These are phyloP conservation scores for Perizoma affinitatum DNA, from an alignment of 2,888 invertebrate species.

Conservation along the genomic window DNA sequence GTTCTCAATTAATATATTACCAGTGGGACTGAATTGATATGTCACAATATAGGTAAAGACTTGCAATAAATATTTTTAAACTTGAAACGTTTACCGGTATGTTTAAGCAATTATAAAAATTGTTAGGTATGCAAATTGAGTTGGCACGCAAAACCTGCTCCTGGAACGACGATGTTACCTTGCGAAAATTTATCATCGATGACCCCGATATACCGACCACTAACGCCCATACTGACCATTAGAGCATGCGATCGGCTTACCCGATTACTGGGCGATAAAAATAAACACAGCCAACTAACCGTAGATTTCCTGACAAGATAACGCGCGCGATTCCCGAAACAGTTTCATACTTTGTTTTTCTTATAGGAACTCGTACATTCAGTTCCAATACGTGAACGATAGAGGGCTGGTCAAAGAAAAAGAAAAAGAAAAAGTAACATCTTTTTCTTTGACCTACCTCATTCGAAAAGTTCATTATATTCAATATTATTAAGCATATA, in stretches of 20 bases:
- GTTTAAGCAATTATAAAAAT: constrained; percentile 36
- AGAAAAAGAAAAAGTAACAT: no score
- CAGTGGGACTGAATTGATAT: not conserved
- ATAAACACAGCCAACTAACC: constrained; percentile 27
- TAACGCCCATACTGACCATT: constrained; percentile 41
- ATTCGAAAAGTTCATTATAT: no score
- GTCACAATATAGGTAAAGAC: not conserved
- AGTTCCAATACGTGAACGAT: no score
- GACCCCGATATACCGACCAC: constrained; percentile 54
- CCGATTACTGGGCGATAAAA: constrained; percentile 41
- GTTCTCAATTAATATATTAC: not conserved
- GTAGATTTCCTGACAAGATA: constrained; percentile 33
- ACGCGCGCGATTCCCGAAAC: constrained; percentile 27
- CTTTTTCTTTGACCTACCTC: no score
- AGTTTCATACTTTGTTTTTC: constrained; percentile 17
- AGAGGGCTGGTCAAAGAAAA: no score
- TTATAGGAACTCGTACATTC: constrained; percentile 1
- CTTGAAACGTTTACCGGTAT: not conserved
- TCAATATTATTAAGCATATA: no score
- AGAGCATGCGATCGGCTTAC: constrained; percentile 35
- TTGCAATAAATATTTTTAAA: constrained; percentile 6
- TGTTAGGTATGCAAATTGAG: constrained; percentile 55
- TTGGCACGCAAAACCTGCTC: constrained; percentile 50
- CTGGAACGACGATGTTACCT: constrained; percentile 48
- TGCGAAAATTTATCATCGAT: constrained; percentile 60